Evolutionary conservation across 2,888 invertebrate genomes (phyloP).

Genomic region (Strigamia crassipes): DNA sequence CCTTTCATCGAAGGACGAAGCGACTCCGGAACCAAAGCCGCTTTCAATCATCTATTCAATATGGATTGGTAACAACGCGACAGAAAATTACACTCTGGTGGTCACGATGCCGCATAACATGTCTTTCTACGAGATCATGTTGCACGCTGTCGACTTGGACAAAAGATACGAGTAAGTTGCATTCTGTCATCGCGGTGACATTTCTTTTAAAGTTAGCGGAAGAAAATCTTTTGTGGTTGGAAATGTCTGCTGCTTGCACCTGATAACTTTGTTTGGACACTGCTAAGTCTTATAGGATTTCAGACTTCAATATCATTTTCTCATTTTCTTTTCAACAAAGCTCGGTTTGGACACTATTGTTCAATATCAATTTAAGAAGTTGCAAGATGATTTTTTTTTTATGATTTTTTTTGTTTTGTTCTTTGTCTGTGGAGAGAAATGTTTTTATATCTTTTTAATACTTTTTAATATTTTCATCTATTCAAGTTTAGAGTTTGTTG

Average conservation of each 20-base stretch:
- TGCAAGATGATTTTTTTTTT: no score
- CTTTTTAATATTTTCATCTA: no score
- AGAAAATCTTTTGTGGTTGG: constrained; percentile 65
- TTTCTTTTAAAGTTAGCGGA: constrained; percentile 71
- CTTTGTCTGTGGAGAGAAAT: no score
- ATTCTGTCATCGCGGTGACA: constrained; percentile 28
- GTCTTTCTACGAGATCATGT: constrained; percentile 73
- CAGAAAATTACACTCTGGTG: constrained; percentile 75
- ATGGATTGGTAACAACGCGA: constrained; percentile 82
- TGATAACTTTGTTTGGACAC: neutral
- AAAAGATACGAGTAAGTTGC: constrained; percentile 64
- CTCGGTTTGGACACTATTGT: neutral
- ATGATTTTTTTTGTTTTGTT: no score
- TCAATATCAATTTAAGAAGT: neutral
- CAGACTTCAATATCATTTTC: neutral
- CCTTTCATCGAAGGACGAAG: constrained; percentile 49
- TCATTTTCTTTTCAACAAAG: no score
- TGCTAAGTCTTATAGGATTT: neutral
- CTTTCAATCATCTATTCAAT: constrained; percentile 80
- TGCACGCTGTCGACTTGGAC: constrained; percentile 80
- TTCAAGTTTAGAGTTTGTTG: no score
- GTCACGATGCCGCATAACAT: constrained; percentile 75
- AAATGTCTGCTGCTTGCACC: neutral
- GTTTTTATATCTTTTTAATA: no score
- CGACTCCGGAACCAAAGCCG: constrained; percentile 52